phyloP scores from a whole-genome alignment of 2,888 invertebrate genomes.

The Steromphala cineraria region DNA sequence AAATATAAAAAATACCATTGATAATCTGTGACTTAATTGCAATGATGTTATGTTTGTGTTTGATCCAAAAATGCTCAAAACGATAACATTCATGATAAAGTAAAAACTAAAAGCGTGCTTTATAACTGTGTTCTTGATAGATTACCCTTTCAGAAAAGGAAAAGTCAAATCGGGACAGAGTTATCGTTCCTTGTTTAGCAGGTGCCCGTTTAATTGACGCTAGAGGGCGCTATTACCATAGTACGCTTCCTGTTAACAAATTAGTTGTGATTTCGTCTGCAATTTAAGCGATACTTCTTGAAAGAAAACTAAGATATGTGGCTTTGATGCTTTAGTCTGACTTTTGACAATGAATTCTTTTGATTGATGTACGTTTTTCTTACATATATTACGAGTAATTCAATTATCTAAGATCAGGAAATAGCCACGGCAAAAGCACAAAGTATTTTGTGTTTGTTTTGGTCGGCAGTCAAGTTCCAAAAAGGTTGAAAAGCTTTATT shows the following conservation, averaged over 20 bases:
- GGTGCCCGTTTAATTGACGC: background rate
- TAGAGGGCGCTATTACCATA: background rate
- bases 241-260: constrained; percentile 1
- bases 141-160: too few relatives aligned
- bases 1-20: too few relatives aligned
- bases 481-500: background rate
- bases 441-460: constrained; percentile 7
- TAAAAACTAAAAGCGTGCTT: too few relatives aligned
- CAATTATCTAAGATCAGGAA: background rate
- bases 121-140: too few relatives aligned
- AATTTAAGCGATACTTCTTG: background rate
- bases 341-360: background rate
- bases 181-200: background rate
- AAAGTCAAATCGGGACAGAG: background rate
- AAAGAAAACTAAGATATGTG: background rate
- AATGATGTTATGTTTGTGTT: too few relatives aligned
- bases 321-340: background rate
- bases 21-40: too few relatives aligned
- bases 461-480: background rate
- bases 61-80: too few relatives aligned
- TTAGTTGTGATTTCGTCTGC: background rate
- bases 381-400: background rate
- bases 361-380: background rate
- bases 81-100: too few relatives aligned
- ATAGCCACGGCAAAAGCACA: background rate